These are phyloP conservation scores for Leptobrachium ailaonicum DNA, from an alignment of 2,113 vertebrate species.

Conservation along the genomic window DNA sequence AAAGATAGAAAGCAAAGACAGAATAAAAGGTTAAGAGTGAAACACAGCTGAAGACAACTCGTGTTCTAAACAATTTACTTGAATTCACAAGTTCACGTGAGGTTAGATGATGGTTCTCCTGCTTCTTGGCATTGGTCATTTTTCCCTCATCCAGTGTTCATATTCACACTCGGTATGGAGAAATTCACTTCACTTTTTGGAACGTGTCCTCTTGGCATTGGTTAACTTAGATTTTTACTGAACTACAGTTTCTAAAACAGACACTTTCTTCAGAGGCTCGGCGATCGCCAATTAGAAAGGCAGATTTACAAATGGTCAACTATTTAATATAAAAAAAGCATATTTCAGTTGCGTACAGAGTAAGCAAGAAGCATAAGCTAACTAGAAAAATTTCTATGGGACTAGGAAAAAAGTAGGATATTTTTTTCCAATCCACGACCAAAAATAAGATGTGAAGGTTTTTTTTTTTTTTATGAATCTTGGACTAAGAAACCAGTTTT, in stretches of 20 bases:
- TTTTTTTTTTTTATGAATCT: neutral
- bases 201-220: constrained; percentile 53
- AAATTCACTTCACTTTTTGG: constrained; percentile 57
- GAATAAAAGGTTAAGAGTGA: neutral
- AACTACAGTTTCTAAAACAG: constrained; percentile 61
- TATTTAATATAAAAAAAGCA: constrained; percentile 26
- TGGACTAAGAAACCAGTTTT: no score
- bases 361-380: constrained; percentile 1
- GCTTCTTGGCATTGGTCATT: constrained; percentile 32
- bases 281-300: constrained; percentile 31
- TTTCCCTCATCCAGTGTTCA: constrained; percentile 49
- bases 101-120: constrained; percentile 54
- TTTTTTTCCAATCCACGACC: neutral
- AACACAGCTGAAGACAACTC: neutral
- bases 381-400: neutral
- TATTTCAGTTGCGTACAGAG: neutral
- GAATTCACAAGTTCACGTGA: constrained; percentile 47
- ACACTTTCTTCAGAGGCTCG: constrained; percentile 42
- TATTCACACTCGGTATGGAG: constrained; percentile 53
- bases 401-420: constrained; percentile 24
- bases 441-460: constrained; percentile 1
- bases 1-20: neutral
- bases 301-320: constrained; percentile 47
- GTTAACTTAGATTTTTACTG: constrained; percentile 62
- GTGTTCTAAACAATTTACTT: constrained; percentile 20